A percentile compares a stretch with the other conserved stretches of the same genome.
phyloP scores from a whole-genome alignment of 2,797 vertebrate species.

The Betta splendens region DNA sequence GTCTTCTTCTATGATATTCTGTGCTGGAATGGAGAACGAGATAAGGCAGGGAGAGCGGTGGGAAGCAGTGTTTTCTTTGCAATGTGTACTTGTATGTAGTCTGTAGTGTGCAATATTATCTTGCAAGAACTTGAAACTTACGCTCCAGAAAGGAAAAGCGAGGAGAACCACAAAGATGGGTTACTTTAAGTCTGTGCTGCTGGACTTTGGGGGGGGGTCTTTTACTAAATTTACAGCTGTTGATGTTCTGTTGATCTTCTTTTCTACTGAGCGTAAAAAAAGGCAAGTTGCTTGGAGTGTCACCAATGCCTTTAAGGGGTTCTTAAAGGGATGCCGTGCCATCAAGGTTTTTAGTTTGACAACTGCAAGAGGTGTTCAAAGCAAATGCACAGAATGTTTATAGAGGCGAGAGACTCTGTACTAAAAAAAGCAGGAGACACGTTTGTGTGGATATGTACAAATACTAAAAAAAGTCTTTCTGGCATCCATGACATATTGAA shows the following conservation, averaged over 20 bases:
- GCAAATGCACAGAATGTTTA: constrained; percentile 73
- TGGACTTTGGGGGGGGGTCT: constrained; percentile 50
- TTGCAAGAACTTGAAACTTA: constrained; percentile 49
- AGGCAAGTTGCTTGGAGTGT: constrained; percentile 70
- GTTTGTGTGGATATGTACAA: constrained; percentile 68
- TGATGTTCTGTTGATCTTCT: constrained; percentile 41
- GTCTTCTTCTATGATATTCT: constrained; percentile 83
- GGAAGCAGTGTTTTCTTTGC: constrained; percentile 32
- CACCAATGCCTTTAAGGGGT: constrained; percentile 82
- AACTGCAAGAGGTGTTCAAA: constrained; percentile 60
- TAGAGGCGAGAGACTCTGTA: constrained; percentile 66
- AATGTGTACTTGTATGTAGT: constrained; percentile 69
- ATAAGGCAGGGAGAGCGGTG: constrained; percentile 41
- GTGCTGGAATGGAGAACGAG: constrained; percentile 76
- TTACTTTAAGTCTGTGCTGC: constrained; percentile 36
- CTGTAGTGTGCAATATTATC: constrained; percentile 67
- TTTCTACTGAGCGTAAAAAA: constrained; percentile 68
- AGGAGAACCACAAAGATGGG: constrained; percentile 33
- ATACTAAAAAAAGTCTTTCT: constrained; percentile 49
- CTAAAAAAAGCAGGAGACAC: constrained; percentile 52
- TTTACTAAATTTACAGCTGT: constrained; percentile 62
- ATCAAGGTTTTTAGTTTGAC: constrained; percentile 68
- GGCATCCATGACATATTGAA: constrained; percentile 69
- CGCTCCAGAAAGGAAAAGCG: constrained; percentile 27
- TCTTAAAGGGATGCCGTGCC: constrained; percentile 78